These are phyloP conservation scores for Chelonus formosanus DNA, from an alignment of 2,888 invertebrate species.

Conservation along the genomic window DNA sequence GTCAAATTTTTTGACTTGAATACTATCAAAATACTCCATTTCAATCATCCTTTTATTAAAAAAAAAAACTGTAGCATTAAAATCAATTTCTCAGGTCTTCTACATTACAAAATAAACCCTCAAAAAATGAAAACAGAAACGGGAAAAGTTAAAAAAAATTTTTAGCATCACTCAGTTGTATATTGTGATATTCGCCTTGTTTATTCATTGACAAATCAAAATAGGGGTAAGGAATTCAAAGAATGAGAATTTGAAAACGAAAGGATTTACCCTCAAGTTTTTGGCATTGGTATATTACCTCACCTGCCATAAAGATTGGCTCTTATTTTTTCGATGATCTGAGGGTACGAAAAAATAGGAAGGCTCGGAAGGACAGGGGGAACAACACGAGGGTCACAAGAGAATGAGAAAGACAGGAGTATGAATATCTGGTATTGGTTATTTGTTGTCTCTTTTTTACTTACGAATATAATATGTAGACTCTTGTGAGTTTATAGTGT, in stretches of 20 bases:
- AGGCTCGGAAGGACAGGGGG: conserved; percentile 35
- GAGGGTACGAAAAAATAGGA: conserved; percentile 26
- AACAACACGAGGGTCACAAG: conserved; percentile 33
- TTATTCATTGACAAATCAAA: conserved; percentile 41
- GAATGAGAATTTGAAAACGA: conserved; percentile 39
- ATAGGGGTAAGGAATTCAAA: conserved; percentile 23
- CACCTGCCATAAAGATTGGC: conserved; percentile 52
- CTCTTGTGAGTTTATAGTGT: conserved; percentile 40
- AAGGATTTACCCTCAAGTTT: conserved; percentile 28
- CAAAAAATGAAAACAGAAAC: conserved; percentile 10
- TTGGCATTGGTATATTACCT: conserved; percentile 55
- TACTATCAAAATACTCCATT: no score
- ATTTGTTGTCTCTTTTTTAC: background rate
- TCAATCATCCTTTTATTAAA: no score
- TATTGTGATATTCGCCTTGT: conserved; percentile 25
- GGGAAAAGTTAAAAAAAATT: background rate
- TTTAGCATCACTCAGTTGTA: background rate
- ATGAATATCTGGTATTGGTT: conserved; percentile 26
- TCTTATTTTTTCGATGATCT: conserved; percentile 44
- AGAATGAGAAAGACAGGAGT: conserved; percentile 39
- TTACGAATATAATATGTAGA: conserved; percentile 1
- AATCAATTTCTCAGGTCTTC: no score
- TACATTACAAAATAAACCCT: no score
- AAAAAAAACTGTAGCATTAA: no score
- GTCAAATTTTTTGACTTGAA: no score